These are phyloP conservation scores for Neria commutata DNA, from an alignment of 2,888 invertebrate genomes.

Conservation along the genomic window DNA sequence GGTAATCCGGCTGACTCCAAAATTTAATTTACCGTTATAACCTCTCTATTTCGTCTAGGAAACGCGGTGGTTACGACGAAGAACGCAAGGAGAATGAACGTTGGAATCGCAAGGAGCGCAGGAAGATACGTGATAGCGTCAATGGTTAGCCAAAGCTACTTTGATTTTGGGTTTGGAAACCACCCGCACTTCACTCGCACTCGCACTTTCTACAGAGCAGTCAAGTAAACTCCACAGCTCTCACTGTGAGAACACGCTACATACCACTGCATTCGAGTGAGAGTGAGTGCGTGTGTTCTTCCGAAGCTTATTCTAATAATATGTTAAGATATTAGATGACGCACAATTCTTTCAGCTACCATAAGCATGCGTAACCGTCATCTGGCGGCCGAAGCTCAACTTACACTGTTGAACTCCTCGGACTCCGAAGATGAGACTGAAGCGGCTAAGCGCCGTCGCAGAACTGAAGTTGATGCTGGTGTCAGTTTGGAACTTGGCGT, in stretches of 20 bases:
- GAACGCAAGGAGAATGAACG: conserved; percentile 57
- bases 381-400: conserved; percentile 43
- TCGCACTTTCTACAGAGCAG: too few relatives aligned
- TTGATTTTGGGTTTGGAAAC: too few relatives aligned
- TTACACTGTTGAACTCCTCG: conserved; percentile 44
- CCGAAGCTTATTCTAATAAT: background rate
- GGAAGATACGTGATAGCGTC: conserved; percentile 56
- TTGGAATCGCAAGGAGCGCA: conserved; percentile 57
- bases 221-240: background rate
- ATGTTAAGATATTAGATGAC: fast-evolving
- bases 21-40: background rate
- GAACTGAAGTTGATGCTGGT: conserved; percentile 21
- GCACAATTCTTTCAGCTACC: conserved; percentile 42
- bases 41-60: conserved; percentile 46
- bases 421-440: conserved; percentile 52
- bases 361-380: conserved; percentile 50
- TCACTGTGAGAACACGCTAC: too few relatives aligned
- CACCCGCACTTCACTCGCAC: too few relatives aligned
- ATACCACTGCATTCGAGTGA: too few relatives aligned
- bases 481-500: conserved; percentile 25
- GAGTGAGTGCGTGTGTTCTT: too few relatives aligned
- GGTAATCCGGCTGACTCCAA: conserved; percentile 70
- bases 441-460: conserved; percentile 26
- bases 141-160: conserved; percentile 51
- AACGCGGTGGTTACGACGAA: conserved; percentile 59